Conservation (phyloP, 2,888 invertebrate species). For the Elmis aenea region DNA sequence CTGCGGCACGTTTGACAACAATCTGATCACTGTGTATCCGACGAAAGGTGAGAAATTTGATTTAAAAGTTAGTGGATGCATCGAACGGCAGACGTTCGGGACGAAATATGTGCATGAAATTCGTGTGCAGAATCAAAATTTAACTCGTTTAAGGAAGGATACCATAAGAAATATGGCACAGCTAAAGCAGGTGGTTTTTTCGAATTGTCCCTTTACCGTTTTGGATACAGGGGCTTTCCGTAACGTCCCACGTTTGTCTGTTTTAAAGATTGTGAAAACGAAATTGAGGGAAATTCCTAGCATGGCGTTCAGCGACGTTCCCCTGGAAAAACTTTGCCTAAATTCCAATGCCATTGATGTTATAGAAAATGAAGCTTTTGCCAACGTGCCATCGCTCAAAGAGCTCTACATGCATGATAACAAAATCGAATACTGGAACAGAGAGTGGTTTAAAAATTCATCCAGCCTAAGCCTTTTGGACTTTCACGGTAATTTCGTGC, state of each 20-base stretch:
- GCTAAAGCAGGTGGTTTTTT: constrained; percentile 19
- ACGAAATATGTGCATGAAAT: constrained; percentile 15
- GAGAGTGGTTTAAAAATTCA: constrained; percentile 28
- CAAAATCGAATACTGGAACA: constrained; percentile 25
- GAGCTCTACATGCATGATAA: constrained; percentile 20
- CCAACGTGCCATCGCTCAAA: constrained; percentile 20
- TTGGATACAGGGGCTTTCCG: constrained; percentile 20
- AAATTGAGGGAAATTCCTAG: constrained; percentile 13
- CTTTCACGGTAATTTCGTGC: constrained; percentile 26
- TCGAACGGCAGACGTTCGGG: constrained; percentile 3
- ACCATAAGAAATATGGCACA: constrained; percentile 23
- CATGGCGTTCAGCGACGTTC: constrained; percentile 19
- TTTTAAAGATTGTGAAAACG: constrained; percentile 12
- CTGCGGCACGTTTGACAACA: constrained; percentile 10
- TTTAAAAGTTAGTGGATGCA: constrained; percentile 6
- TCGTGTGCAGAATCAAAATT: constrained; percentile 19
- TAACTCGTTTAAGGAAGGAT: constrained; percentile 18
- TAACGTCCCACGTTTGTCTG: constrained; percentile 16
- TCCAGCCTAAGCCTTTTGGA: constrained; percentile 24
- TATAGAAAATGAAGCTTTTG: constrained; percentile 25
- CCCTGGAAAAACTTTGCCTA: constrained; percentile 22
- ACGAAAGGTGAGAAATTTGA: constrained; percentile 6
- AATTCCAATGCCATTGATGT: constrained; percentile 23
- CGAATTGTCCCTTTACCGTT: constrained; percentile 13
- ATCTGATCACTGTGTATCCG: constrained; percentile 5